Evolutionary conservation across 2,888 invertebrate species (phyloP), one percentile per base, ranked within the genome.

Genomic region (Leptinotarsa haldemani): DNA sequence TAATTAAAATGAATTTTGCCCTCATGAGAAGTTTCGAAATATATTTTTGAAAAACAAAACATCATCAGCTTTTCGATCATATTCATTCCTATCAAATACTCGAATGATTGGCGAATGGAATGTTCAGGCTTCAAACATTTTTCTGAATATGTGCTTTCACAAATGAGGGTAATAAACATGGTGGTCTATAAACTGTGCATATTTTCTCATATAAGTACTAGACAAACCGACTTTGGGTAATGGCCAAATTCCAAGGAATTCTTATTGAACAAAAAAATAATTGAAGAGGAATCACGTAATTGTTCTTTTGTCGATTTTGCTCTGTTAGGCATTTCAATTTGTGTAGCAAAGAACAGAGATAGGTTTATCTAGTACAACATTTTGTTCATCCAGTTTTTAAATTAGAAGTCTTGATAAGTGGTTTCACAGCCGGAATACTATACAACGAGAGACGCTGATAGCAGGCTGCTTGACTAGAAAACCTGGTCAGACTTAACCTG

Each of bases 391-490:
- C 71, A 68, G 66, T 78, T 67, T 75, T 72, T 61, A 66, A 65
- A 70, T 66, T 71, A 77, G 77, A 80, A 82, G 81, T 82, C 82
- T 82, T 79, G 78, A 77, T 81, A 76, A 80, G 78, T 82, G 69
- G 75, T 78, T 80, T 83, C 83, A 83, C 83, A 83, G 83, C 83
- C 83, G 71, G 77, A 78, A 73, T 75, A 82, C 79, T 80, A 74
- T 61, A 80, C 80, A 81, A 79, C 76, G 75, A 50, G 30, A 70
- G 66, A 73, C 77, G 74, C 73, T 78, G 80, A 80, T 78, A 81
- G 79, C 78, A 80, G 83, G 83, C 83, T 84, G 83, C 72, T 81
- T 83, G 83, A 84, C 84, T 84, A 84, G 84, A 84, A 82, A 80
- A 80, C 78, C 82, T 80, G 80, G 81, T 81, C 80, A 77, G 78